A percentile compares a stretch with the other conserved stretches of the same genome.
phyloP scores from a whole-genome alignment of 2,888 invertebrate species.

The Mythimna impura region DNA sequence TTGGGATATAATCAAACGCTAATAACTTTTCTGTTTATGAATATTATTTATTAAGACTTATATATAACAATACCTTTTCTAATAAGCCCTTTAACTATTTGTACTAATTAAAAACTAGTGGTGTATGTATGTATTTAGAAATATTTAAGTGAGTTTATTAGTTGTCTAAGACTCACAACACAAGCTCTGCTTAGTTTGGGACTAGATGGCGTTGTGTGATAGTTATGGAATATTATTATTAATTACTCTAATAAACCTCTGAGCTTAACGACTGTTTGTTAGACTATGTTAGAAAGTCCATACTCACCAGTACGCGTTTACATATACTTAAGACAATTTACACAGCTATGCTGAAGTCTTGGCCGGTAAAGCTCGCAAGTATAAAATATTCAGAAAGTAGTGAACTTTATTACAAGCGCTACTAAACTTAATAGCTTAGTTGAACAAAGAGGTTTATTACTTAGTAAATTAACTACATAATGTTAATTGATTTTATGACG shows the following conservation, averaged over 20 bases:
- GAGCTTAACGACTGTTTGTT: background rate
- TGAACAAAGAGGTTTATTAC: background rate
- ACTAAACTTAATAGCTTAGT: background rate
- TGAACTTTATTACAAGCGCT: background rate
- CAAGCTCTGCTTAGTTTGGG: too few relatives aligned
- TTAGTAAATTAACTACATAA: slow-evolving; percentile 1
- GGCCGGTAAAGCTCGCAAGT: background rate
- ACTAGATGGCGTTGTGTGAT: too few relatives aligned
- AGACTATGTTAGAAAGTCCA: background rate
- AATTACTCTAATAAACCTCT: background rate
- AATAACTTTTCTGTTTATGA: too few relatives aligned
- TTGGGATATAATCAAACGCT: too few relatives aligned
- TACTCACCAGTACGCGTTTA: background rate
- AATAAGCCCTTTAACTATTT: too few relatives aligned
- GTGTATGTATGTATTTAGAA: too few relatives aligned
- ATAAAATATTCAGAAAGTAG: slow-evolving; percentile 9
- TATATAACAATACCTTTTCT: too few relatives aligned
- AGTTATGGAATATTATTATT: too few relatives aligned
- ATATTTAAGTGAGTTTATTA: too few relatives aligned
- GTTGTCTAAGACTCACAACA: too few relatives aligned
- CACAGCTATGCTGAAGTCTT: background rate
- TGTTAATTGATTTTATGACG: background rate
- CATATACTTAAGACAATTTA: background rate
- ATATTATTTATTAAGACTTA: too few relatives aligned
- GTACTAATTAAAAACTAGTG: too few relatives aligned